These are phyloP conservation scores for Eupeodes corollae DNA, from an alignment of 1,140 invertebrate genomes.

Conservation along the genomic window DNA sequence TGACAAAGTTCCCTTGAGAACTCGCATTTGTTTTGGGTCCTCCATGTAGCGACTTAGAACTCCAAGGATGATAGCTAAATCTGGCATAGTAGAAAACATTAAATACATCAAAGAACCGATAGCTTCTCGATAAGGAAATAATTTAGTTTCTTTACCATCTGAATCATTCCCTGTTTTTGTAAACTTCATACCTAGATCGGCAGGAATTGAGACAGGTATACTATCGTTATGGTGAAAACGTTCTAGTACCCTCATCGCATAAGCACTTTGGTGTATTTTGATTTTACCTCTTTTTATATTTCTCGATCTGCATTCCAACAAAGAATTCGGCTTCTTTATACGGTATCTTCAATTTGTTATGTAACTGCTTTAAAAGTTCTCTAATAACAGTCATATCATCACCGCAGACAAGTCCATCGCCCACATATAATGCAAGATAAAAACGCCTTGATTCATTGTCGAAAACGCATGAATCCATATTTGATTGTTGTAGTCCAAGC, in stretches of 20 bases:
- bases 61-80: slow-evolving; percentile 32
- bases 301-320: too few relatives aligned
- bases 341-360: not conserved
- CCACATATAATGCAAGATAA: slow-evolving; percentile 10
- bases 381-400: slow-evolving; percentile 2
- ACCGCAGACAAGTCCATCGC: slow-evolving; percentile 14
- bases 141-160: not conserved
- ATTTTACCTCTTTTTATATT: too few relatives aligned
- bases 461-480: slow-evolving; percentile 13
- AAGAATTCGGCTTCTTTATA: too few relatives aligned
- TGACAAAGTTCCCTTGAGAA: slow-evolving; percentile 17
- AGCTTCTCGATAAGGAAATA: slow-evolving; percentile 18
- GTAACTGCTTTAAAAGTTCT: not conserved
- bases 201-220: too few relatives aligned
- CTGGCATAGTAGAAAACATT: slow-evolving; percentile 31
- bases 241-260: too few relatives aligned
- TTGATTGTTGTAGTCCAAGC: slow-evolving; percentile 3
- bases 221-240: too few relatives aligned
- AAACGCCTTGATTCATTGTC: not conserved
- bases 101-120: slow-evolving; percentile 34
- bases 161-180: too few relatives aligned
- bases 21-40: slow-evolving; percentile 28
- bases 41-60: slow-evolving; percentile 28
- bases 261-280: too few relatives aligned
- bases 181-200: too few relatives aligned